Base-by-base conservation (phyloP, 2,888 invertebrate species). In the Drosophila mimetica region DNA sequence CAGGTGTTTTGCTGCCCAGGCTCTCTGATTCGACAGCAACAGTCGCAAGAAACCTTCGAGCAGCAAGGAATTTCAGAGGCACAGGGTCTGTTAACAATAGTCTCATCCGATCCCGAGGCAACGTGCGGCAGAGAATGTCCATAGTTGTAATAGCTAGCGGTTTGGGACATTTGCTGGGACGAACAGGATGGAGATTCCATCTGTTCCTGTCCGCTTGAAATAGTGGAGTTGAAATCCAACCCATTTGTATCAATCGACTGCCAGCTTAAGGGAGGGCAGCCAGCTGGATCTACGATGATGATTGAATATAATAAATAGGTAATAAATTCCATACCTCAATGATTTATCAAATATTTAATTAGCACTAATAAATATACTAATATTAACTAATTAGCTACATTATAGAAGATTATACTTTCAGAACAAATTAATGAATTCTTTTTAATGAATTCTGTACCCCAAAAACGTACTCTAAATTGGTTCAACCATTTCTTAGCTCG, bases 71-170 rank as follows among this genome's bases (percentile, higher is more conserved):
- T 13, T 2, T 46, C 30, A 16, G 4, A 9, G n/a, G 36, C 8
- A 5, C 18, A 39, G 22, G 60, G 37, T 9, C 13, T 7, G 9
- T 61, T 61, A 7, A 61, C 60, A 14, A 61, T 46, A 2, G 60
- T 61, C 30, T 61, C 60, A n/a, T 46, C 16, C 16, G 60, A 61
- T 4, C 1, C 16, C 0, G 58, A 46, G 1, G 13, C n/a, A 2
- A 9, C 1, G 4, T 20, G 30, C 14, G 41, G 36, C 13, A 59
- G 59, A 8, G 52, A n/a, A 6, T 28, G 37, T 1, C 22, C 37
- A 39, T 28, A 50, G 44, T 6, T 39, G n/a, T 51, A 66, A 11
- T 32, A 50, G 14, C 18, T 32, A 2, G 11, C 13, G 2, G 16
- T 22, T 4, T 67, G 55, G 1, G 53, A 2, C 32, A 55, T 30